These are phyloP conservation scores for Steromphala cineraria DNA, from an alignment of 2,888 invertebrate genomes.

Conservation along the genomic window DNA sequence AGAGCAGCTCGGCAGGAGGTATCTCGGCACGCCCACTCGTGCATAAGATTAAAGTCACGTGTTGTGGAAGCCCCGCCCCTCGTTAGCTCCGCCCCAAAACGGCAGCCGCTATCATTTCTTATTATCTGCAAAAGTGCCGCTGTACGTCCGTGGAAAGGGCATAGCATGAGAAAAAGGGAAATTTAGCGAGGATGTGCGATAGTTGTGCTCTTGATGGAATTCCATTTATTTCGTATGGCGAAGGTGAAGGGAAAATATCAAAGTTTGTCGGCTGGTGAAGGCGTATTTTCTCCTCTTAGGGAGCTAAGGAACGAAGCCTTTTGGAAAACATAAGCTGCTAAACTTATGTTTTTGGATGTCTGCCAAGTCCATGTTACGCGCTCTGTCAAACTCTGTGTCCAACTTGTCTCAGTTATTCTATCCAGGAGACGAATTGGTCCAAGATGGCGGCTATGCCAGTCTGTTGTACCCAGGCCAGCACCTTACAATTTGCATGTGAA, in stretches of 20 bases:
- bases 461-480: neutral
- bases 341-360: neutral
- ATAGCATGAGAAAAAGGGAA: slow-evolving; percentile 13
- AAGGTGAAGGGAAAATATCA: slow-evolving; percentile 16
- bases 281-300: neutral
- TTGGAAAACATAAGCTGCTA: slow-evolving; percentile 12
- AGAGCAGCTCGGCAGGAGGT: slow-evolving; percentile 6
- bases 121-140: slow-evolving; percentile 2
- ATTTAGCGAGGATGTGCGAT: slow-evolving; percentile 16
- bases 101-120: neutral
- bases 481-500: slow-evolving; percentile 5
- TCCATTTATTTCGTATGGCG: slow-evolving; percentile 10
- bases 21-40: neutral
- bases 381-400: slow-evolving; percentile 7
- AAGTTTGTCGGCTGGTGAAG: slow-evolving; percentile 1
- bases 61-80: neutral
- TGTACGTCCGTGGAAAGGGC: neutral
- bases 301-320: neutral
- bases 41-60: slow-evolving; percentile 4
- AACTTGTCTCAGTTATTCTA: neutral
- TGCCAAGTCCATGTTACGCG: slow-evolving; percentile 15
- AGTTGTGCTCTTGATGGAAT: slow-evolving; percentile 21
- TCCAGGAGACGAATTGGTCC: neutral
- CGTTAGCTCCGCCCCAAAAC: neutral
- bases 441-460: neutral